Percentiles rank a stretch among this genome's conserved stretches.
phyloP scores from a whole-genome alignment of 2,797 vertebrate genomes.

The Chaetophractus vellerosus region DNA sequence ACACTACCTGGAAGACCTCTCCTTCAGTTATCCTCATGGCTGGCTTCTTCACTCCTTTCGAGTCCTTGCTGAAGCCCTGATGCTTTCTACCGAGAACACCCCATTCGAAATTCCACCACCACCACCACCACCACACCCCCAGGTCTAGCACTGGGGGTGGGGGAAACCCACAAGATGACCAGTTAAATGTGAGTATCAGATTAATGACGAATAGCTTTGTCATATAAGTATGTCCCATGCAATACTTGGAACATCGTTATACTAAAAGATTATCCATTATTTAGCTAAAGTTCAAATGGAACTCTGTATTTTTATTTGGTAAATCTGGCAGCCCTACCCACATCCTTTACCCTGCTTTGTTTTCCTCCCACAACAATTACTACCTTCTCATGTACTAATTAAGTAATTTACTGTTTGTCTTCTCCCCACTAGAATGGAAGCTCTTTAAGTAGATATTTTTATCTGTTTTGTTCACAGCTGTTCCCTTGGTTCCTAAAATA shows the following conservation, averaged over 20 bases:
- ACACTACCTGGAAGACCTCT: not conserved
- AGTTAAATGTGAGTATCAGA: not conserved
- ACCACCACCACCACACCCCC: no score
- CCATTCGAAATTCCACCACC: not conserved
- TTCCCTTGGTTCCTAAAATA: not conserved
- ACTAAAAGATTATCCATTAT: not conserved
- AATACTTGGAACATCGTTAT: not conserved
- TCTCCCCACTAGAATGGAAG: not conserved
- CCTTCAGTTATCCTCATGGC: not conserved
- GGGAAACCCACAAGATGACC: not conserved
- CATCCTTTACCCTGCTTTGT: not conserved
- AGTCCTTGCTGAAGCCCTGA: not conserved
- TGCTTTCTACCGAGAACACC: not conserved
- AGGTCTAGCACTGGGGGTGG: not conserved
- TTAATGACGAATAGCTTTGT: not conserved
- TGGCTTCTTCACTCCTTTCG: not conserved
- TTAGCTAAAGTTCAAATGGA: constrained; percentile 6
- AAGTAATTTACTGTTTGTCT: not conserved
- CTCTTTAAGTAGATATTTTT: not conserved
- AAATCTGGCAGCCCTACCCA: not conserved
- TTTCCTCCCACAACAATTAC: not conserved
- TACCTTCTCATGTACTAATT: not conserved
- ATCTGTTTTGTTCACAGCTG: not conserved
- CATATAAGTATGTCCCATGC: not conserved
- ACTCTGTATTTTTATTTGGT: not conserved